Percentiles rank a stretch among this genome's conserved stretches.
Evolutionary conservation across 2,113 vertebrate genomes (phyloP).

Genomic region (Motacilla alba): DNA sequence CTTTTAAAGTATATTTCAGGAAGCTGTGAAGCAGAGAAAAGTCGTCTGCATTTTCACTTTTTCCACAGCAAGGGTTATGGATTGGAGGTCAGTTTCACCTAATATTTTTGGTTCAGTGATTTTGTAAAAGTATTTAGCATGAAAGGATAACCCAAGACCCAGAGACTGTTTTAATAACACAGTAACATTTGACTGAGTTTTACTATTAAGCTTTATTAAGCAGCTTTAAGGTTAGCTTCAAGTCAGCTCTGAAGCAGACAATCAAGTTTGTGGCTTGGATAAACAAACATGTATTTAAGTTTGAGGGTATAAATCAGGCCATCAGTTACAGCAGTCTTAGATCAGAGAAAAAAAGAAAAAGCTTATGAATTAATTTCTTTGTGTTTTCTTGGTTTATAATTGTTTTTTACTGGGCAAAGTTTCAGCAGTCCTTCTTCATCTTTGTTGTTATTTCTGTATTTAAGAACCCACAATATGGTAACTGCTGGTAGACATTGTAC

Average conservation of each 20-base stretch:
- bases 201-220: neutral
- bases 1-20: neutral
- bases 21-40: neutral
- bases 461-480: neutral
- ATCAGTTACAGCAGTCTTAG: neutral
- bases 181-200: neutral
- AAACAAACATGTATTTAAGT: neutral
- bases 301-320: neutral
- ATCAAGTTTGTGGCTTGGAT: neutral
- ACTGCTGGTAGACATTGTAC: neutral
- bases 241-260: neutral
- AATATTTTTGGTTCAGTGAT: neutral
- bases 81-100: neutral
- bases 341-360: neutral
- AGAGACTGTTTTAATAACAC: neutral
- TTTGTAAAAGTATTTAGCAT: neutral
- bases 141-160: neutral
- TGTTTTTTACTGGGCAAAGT: neutral
- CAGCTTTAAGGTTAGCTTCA: neutral
- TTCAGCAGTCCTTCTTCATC: neutral
- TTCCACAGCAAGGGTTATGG: neutral
- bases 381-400: neutral
- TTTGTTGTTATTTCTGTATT: neutral
- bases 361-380: neutral
- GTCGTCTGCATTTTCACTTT: neutral